Evolutionary conservation across 2,113 vertebrate genomes (phyloP).

Genomic region (Hemiscyllium ocellatum): DNA sequence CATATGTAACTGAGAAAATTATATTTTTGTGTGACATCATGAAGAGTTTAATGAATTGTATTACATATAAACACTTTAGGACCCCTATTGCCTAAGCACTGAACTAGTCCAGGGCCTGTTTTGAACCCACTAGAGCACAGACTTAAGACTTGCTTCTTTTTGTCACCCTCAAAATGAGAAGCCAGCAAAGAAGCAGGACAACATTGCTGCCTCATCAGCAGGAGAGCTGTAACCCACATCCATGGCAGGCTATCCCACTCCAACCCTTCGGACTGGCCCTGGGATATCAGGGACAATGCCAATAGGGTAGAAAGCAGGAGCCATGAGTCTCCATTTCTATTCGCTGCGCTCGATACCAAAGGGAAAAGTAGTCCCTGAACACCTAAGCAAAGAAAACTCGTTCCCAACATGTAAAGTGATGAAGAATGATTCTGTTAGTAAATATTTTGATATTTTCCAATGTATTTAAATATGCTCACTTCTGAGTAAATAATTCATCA

Average conservation of each 20-base stretch:
- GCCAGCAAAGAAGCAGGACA: neutral
- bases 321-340: neutral
- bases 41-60: neutral
- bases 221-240: neutral
- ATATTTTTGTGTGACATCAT: neutral
- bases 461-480: neutral
- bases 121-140: neutral
- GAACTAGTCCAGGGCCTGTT: neutral
- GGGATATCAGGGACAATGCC: neutral
- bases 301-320: neutral
- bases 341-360: neutral
- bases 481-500: neutral
- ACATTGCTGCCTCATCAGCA: neutral
- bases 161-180: neutral
- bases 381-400: neutral
- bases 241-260: neutral
- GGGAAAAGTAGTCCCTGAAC: neutral
- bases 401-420: neutral
- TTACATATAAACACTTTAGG: neutral
- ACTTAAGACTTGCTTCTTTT: neutral
- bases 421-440: neutral
- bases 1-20: neutral
- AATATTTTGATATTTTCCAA: neutral
- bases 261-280: neutral
- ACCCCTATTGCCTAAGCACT: neutral